Base-by-base conservation (phyloP, 1,140 invertebrate genomes). In the Hypsibius dujardini region DNA sequence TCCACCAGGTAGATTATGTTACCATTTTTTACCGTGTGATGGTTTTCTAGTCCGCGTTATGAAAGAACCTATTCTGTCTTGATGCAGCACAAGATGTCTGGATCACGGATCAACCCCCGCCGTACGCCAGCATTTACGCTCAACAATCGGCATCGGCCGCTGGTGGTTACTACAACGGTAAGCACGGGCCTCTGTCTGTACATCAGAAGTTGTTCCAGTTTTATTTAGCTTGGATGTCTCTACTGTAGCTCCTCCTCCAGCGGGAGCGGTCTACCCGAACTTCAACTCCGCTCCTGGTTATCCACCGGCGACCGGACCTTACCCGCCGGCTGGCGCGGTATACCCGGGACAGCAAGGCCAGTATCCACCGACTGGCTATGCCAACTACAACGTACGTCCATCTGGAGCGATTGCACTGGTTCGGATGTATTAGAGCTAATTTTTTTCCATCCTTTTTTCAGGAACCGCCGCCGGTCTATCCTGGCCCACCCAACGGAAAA, bases 1-100 rank as follows among this genome's bases (percentile, higher is more conserved):
- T 59, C 87, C 87, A 56, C 86, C 86, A 79, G 82, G 86, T 87
- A 81, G 7, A 56, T 56, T 56, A 56, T 56, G 50, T 7, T 12
- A 15, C 12, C 62, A 67, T 12, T 67, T 67, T 12, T 67, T 67
- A 15, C 12, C 12, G 62, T 67, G 42, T 45, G 62, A 3, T 67
- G 3, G 45, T 67, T 67, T 67, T 15, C 12, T 42, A 7, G 28
- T 28, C 28, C 28, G 28, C 28, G 28, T 28, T 28, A 28, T 28
- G 28, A 28, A 28, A 28, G 28, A 28, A 28, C 28, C 28, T 28
- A 28, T 28, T 28, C 62, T 67, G 42, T 67, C 45, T 7, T 15
- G n/a, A 15, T 67, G 12, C 45, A 67, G 62, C 62, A 7, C 12
- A 45, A 42, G 62, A 67, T 7, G 62, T 67, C 12, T 67, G 62